Percentiles rank a stretch among this genome's conserved stretches.
phyloP scores from a whole-genome alignment of 2,797 vertebrate genomes.

The Pygocentrus nattereri region DNA sequence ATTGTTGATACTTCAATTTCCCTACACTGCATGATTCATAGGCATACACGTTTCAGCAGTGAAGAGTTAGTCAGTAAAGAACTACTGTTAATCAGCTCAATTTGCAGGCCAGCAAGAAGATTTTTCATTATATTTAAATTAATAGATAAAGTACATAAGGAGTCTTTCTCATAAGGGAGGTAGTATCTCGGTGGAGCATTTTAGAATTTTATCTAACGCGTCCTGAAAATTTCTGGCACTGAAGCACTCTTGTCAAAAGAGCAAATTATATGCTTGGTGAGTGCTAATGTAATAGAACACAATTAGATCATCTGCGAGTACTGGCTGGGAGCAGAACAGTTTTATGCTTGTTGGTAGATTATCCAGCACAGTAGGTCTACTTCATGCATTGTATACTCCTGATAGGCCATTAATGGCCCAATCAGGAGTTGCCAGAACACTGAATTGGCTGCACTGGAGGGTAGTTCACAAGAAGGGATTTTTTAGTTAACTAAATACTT shows the following conservation, averaged over 20 bases:
- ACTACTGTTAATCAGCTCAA: no score
- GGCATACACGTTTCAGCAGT: no score
- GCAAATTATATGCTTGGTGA: conserved; percentile 5
- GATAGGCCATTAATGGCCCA: background rate
- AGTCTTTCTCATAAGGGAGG: background rate
- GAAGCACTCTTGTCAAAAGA: conserved; percentile 12
- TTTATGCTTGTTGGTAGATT: background rate
- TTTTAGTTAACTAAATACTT: background rate
- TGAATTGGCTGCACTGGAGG: background rate
- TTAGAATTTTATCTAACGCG: background rate
- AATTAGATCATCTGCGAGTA: conserved; percentile 6
- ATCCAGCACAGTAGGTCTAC: background rate
- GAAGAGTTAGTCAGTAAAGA: no score
- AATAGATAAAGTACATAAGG: no score
- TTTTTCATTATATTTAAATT: no score
- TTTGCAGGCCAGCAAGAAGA: no score
- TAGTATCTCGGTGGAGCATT: background rate
- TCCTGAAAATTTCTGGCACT: background rate
- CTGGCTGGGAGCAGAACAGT: background rate
- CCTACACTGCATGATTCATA: no score
- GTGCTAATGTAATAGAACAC: background rate
- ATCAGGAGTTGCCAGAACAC: background rate
- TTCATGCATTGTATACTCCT: background rate
- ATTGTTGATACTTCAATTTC: no score
- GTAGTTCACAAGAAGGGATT: background rate